Base-by-base conservation (phyloP, 2,113 vertebrate species). In the Abramis brama region DNA sequence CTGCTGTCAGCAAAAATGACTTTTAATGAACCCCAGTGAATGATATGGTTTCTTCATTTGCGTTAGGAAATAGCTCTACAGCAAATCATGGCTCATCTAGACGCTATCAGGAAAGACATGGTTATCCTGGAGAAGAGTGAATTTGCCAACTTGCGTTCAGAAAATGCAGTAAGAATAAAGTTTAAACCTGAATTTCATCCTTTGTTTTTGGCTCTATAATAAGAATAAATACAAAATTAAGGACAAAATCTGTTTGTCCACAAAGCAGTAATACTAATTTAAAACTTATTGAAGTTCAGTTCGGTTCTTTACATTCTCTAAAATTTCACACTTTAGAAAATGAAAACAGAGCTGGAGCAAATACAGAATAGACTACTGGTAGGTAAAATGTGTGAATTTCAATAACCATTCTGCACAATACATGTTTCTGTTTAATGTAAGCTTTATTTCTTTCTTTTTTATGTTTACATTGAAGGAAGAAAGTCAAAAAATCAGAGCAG, bases 51-150 rank as follows among this genome's bases (percentile, higher is more conserved):
- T 73, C 47, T 25, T 74, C 45, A 17, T 43, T 2, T 23, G 76
- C 81, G 12, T 84, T 84, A 98, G 98, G 97, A 99, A 91, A 98
- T 99, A 79, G 96, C 96, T 3, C 89, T 99, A 45, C 98, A 99
- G 89, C 97, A 99, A 93, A 95, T 99, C 89, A 96, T 99, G 96
- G 94, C 97, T 80, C 98, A 99, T 83, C 93, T 99, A 90, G 98
- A 98, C 89, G 96, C 98, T 59, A 96, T 99, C 91, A 95, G 97
- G 82, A 99, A 99, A 92, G 98, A 99, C 90, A 99, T 99, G 98
- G 97, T 99, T 90, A 99, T 99, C 90, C 93, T 99, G 93, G 98
- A 99, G 92, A 99, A 99, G 90, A 99, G 98, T 89, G 98, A 99
- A 94, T 99, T 99, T 91, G 95, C 97, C 83, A 98, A 96, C 91